These are phyloP conservation scores for Oreocharis arfaki DNA, from an alignment of 2,113 vertebrate genomes.

Conservation along the genomic window DNA sequence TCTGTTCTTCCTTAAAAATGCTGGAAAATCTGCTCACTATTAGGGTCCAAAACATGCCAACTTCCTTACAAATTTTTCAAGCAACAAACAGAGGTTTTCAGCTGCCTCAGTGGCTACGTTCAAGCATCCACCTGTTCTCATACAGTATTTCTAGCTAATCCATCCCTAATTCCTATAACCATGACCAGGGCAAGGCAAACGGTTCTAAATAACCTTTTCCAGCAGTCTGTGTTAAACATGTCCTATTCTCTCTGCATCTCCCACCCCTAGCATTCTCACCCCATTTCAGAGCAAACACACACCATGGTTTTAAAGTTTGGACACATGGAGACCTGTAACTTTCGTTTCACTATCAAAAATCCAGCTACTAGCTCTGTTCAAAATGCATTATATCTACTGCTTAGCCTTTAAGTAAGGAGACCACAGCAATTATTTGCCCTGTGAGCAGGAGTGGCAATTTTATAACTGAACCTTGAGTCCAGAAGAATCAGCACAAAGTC, in stretches of 20 bases:
- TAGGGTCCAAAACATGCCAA: not conserved
- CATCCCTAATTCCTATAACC: not conserved
- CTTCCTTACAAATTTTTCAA: not conserved
- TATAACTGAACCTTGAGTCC: not conserved
- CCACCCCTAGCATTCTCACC: fast-evolving
- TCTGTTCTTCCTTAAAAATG: not conserved
- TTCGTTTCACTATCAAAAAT: not conserved
- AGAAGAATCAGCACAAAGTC: not conserved
- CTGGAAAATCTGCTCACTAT: not conserved
- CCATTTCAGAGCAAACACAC: not conserved
- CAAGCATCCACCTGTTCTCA: not conserved
- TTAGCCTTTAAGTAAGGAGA: not conserved
- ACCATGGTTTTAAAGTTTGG: not conserved
- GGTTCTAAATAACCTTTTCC: not conserved
- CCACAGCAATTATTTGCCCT: not conserved
- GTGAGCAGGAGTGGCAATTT: not conserved
- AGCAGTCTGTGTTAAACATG: not conserved
- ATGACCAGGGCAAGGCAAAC: not conserved
- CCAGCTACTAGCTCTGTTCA: not conserved
- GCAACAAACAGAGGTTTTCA: not conserved
- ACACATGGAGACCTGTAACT: fast-evolving
- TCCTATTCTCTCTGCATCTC: not conserved
- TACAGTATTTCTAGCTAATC: not conserved
- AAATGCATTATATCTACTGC: no score
- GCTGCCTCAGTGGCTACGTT: not conserved